Base-by-base conservation (phyloP, 2,113 vertebrate genomes). In the Pterophyllum scalare region DNA sequence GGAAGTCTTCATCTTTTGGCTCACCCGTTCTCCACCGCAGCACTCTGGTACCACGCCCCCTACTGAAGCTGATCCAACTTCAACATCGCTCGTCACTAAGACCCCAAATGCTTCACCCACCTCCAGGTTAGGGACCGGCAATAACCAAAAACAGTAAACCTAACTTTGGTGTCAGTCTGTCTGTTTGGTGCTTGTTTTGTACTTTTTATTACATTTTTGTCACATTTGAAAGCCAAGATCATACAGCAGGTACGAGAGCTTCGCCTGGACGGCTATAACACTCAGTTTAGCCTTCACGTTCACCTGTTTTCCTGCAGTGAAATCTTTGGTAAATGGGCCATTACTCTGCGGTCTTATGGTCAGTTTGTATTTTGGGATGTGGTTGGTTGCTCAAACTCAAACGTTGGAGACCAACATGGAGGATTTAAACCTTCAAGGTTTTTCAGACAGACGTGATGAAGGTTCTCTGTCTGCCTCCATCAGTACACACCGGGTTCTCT, bases 271-370 rank as follows among this genome's bases (percentile, higher is more conserved):
- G 20, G 3, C 60, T 22, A 3, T 64, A 64, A 40, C 61, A 2
- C 61, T 64, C 35, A 40, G 1, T 22, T 64, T 64, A 46, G 62
- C 62, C 52, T 56, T 9, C 52, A 4, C 3, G 15, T 5, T 65
- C 1, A 46, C 22, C 62, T 43, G 62, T 26, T 46, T 43, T 43
- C 43, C 14, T 65, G 62, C 38, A 65, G 14, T 24, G 38, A 65
- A 17, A 26, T 17, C 38, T 70, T 49, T 70, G 24, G 52, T 31
- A 20, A 70, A 70, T 70, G 43, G 46, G 65, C 65, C 17, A 17
- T 2, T 0, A 3, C 24, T 7, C 10, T 49, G 64, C 9, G 0
- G 3, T 13, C 65, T 20, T 11, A 0, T 49, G 65, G 43, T 70
- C 43, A n/a, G 65, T 52, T 70, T 70, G 24, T 31, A 3, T 28